A percentile compares a stretch with the other conserved stretches of the same genome.
Conservation (phyloP, 2,888 invertebrate genomes). For the Eristalinus aeneus region DNA sequence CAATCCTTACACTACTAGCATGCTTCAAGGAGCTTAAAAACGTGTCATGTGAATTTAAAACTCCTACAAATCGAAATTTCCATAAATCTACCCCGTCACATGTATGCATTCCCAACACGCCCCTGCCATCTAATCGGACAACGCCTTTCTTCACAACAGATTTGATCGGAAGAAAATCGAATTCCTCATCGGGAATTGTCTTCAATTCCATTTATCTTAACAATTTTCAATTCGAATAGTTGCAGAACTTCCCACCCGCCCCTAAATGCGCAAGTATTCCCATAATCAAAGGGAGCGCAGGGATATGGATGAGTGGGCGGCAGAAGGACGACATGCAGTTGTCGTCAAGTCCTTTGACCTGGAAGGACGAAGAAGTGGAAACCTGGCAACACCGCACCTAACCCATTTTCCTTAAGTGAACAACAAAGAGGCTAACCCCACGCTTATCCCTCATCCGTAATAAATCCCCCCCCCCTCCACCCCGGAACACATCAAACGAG, state of each 20-base stretch:
- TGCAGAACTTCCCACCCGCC: not conserved
- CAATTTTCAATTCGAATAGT: not conserved
- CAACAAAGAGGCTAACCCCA: slow-evolving; percentile 18
- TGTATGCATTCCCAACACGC: not conserved
- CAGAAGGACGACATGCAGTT: not conserved
- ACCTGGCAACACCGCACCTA: slow-evolving; percentile 29
- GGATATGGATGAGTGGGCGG: too few species aligned
- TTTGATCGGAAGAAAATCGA: not conserved
- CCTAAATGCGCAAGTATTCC: not conserved
- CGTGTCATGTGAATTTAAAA: too few species aligned
- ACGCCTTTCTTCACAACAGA: not conserved
- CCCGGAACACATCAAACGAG: not conserved
- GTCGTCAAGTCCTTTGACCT: slow-evolving; percentile 1
- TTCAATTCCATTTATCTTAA: not conserved
- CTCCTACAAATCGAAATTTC: not conserved
- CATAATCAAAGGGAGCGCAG: not conserved
- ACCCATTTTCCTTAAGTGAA: slow-evolving; percentile 35
- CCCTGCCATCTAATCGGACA: not conserved
- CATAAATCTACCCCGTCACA: not conserved
- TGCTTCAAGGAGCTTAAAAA: too few species aligned
- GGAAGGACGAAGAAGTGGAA: not conserved
- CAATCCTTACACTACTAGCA: too few species aligned
- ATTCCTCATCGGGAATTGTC: not conserved
- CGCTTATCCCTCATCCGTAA: slow-evolving; percentile 13
- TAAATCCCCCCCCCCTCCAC: slow-evolving; percentile 34